phyloP scores from a whole-genome alignment of 2,797 vertebrate genomes.

The Smutsia gigantea region DNA sequence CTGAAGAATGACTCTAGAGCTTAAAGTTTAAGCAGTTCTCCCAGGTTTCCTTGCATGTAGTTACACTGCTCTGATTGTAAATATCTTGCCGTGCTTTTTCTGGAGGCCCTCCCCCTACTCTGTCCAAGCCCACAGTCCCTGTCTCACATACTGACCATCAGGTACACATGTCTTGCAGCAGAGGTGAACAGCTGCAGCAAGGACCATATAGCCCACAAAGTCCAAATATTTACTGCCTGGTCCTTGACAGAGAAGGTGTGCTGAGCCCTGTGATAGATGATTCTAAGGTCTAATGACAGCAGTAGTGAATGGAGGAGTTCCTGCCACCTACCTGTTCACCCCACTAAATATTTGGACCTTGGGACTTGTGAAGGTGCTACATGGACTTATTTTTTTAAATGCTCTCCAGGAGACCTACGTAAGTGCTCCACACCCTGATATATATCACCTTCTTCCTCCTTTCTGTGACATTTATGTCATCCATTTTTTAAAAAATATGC shows the following conservation, averaged over 20 bases:
- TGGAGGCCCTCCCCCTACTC: too few species aligned
- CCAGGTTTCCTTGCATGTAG: too few species aligned
- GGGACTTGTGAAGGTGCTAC: not conserved
- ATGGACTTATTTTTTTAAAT: not conserved
- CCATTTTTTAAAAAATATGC: not conserved
- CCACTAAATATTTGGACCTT: not conserved
- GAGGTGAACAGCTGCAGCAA: not conserved
- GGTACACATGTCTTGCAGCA: not conserved
- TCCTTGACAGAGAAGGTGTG: not conserved
- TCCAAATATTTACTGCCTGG: not conserved
- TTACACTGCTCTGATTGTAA: too few species aligned
- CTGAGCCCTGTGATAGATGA: rapidly evolving
- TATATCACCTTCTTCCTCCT: not conserved
- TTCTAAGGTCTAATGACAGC: not conserved
- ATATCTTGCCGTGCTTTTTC: too few species aligned
- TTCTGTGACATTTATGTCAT: not conserved
- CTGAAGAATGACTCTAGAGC: too few species aligned
- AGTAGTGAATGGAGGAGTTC: not conserved
- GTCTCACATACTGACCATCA: too few species aligned
- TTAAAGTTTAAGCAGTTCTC: too few species aligned
- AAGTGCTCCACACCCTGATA: not conserved
- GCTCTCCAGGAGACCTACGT: not conserved
- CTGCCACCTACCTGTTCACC: not conserved
- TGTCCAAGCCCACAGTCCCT: too few species aligned
- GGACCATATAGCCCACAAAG: not conserved